Percentiles rank a stretch among this genome's conserved stretches.
Evolutionary conservation across 2,113 vertebrate species (phyloP).

Genomic region (Mastomys natalensis): DNA sequence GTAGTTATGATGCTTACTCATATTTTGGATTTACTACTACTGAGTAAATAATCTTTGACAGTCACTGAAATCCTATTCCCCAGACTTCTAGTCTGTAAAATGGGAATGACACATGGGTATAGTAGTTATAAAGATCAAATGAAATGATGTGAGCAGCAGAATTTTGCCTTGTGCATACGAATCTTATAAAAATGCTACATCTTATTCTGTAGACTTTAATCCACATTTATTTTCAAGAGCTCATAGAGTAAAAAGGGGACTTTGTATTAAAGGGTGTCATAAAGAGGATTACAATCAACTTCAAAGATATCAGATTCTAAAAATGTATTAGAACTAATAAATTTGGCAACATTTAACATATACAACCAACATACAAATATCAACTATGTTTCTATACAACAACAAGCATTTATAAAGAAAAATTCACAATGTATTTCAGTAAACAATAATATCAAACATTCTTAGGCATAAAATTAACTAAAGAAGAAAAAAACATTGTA

Average conservation of each 20-base stretch:
- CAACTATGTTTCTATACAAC: neutral
- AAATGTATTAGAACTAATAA: neutral
- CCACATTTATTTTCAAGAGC: neutral
- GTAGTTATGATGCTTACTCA: neutral
- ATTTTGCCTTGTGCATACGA: neutral
- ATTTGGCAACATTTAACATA: neutral
- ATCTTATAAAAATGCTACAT: neutral
- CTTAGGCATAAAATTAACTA: neutral
- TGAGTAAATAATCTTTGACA: neutral
- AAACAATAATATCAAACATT: neutral
- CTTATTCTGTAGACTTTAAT: neutral
- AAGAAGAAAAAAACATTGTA: fast-evolving
- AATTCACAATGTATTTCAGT: neutral
- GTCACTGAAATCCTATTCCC: neutral
- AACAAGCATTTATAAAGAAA: neutral
- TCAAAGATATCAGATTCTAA: neutral
- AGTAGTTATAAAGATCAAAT: constrained; percentile 6
- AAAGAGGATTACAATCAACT: neutral
- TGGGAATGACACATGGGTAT: neutral
- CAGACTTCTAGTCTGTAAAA: constrained; percentile 6
- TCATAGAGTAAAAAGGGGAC: neutral
- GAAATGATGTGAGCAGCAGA: neutral
- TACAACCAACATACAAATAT: neutral
- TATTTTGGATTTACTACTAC: neutral
- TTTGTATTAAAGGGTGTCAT: neutral